Conservation (phyloP, 2,113 vertebrate species). For the Nibea coibor region DNA sequence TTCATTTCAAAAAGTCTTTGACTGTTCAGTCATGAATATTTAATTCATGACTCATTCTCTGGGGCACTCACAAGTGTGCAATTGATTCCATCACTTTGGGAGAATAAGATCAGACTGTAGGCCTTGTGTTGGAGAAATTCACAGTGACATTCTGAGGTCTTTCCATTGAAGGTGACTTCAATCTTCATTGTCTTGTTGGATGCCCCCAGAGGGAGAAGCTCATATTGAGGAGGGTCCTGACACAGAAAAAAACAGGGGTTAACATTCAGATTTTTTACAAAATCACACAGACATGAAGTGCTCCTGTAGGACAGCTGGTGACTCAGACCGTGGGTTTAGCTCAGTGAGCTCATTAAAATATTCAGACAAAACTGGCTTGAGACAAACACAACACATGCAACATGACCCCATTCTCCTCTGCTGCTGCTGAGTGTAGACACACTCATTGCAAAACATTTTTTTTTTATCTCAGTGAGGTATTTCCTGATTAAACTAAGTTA, state of each 20-base stretch:
- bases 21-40: background rate
- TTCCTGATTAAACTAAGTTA: background rate
- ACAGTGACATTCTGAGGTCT: conserved; percentile 59
- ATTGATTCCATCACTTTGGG: conserved; percentile 57
- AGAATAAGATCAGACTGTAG: conserved; percentile 88
- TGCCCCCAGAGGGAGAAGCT: conserved; percentile 79
- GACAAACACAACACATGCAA: background rate
- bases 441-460: background rate
- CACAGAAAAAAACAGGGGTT: background rate
- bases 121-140: conserved; percentile 76
- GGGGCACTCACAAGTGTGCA: conserved; percentile 87
- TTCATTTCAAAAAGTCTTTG: background rate
- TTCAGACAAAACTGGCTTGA: background rate
- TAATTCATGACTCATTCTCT: background rate
- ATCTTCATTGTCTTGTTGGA: conserved; percentile 74
- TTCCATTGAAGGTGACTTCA: conserved; percentile 68
- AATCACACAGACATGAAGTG: background rate
- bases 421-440: background rate
- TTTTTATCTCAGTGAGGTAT: background rate
- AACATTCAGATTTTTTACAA: background rate
- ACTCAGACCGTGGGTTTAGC: background rate
- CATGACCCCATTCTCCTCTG: background rate
- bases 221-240: conserved; percentile 88
- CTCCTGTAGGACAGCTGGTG: background rate
- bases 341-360: background rate